Base-by-base conservation (phyloP, 1,140 invertebrate genomes). In the Dinoponera quadriceps region DNA sequence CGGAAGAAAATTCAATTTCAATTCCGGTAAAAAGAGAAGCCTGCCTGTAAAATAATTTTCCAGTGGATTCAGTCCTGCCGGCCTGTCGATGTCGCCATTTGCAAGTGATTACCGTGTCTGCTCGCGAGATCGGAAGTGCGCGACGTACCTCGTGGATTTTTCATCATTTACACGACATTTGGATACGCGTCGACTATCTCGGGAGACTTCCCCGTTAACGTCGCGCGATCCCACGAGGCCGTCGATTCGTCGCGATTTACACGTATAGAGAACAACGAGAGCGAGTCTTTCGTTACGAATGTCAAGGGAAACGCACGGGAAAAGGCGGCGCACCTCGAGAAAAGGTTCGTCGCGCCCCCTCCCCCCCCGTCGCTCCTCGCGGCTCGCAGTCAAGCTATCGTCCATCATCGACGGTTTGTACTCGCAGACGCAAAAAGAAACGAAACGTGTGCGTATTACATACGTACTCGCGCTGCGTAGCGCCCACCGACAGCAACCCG, bases 321-420 rank as follows among this genome's bases (percentile, higher is more conserved):
- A 63, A 38, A 63, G 5, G 7, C 16, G 38, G 75, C 69, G 29
- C 29, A 5, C n/a, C 25, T 65, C 60, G 44, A 13, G 25, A 14
- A 44, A 44, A 27, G 65, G 22, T 25, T 33, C 20, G 44, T 11
- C 29, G 51, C 75, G 63, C 22, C 44, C 65, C 29, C 51, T 13
- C 18, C 49, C 44, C 57, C 14, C 75, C 55, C 75, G 75, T 78
- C 69, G 69, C 22, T 44, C 33, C 33, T 27, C 29, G 29, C 44
- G 25, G 66, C 66, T 25, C 73, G 44, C 20, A 68, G 49, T 69
- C 74, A 33, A 78, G 57, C 75, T 33, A 71, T 80, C 75, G 75
- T 80, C 38, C 65, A 71, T 80, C 65, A 80, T 80, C 75, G 65
- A 48, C 51, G 65, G 65, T 59, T 71, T 80, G 54, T 69, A 71